These are phyloP conservation scores for Thaumatotibia leucotreta DNA, from an alignment of 1,140 invertebrate species.

Conservation along the genomic window DNA sequence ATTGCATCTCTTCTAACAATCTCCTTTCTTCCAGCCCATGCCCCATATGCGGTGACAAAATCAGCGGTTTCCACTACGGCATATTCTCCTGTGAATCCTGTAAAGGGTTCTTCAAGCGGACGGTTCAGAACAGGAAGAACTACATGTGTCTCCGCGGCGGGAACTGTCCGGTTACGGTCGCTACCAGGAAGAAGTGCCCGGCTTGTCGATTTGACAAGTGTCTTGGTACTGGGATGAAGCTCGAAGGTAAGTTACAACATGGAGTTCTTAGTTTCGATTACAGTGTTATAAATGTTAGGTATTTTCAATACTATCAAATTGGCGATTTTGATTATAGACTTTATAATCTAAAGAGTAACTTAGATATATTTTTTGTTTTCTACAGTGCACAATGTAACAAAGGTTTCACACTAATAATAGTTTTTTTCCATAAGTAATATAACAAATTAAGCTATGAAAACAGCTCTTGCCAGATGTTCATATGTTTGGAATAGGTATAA, in stretches of 20 bases:
- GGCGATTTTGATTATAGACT: too few relatives aligned
- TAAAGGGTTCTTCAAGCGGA: constrained; percentile 99
- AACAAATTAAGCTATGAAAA: too few relatives aligned
- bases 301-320: too few relatives aligned
- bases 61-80: constrained; percentile 96
- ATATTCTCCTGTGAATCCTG: constrained; percentile 98
- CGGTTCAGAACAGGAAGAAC: constrained; percentile 98
- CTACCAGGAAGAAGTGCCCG: constrained; percentile 97
- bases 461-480: too few relatives aligned
- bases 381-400: too few relatives aligned
- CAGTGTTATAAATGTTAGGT: too few relatives aligned
- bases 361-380: too few relatives aligned
- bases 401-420: too few relatives aligned
- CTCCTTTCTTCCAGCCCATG: constrained; percentile 85
- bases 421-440: too few relatives aligned
- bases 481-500: too few relatives aligned
- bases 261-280: too few relatives aligned
- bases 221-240: constrained; percentile 96
- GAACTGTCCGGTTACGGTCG: constrained; percentile 93
- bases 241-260: constrained; percentile 86
- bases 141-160: constrained; percentile 95
- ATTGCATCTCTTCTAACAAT: not conserved
- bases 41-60: constrained; percentile 96
- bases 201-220: constrained; percentile 98
- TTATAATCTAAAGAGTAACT: too few relatives aligned